phyloP scores from a whole-genome alignment of 2,888 invertebrate species.

The Leucoma salicis region DNA sequence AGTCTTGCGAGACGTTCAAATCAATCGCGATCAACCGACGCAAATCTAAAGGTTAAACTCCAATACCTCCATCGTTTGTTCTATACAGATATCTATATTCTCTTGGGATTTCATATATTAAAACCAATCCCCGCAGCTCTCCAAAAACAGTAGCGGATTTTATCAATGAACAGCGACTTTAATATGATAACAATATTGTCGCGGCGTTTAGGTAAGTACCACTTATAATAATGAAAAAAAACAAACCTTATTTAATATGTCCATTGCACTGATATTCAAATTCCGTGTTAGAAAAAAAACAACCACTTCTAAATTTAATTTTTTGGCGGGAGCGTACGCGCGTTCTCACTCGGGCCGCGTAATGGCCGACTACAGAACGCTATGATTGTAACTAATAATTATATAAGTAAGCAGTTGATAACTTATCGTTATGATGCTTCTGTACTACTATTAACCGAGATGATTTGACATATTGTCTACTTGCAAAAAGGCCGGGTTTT shows the following conservation, averaged over 20 bases:
- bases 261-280: slow-evolving; percentile 28
- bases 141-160: no score
- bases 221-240: no score
- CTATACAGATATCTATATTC: no score
- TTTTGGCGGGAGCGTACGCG: slow-evolving; percentile 33
- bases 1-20: no score
- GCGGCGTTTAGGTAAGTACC: no score
- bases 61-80: no score
- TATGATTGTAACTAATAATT: slow-evolving; percentile 31
- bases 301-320: slow-evolving; percentile 27
- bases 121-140: no score
- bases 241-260: slow-evolving; percentile 41
- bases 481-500: neutral
- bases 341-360: slow-evolving; percentile 25
- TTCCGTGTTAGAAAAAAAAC: slow-evolving; percentile 12
- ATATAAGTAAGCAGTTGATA: slow-evolving; percentile 28
- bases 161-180: no score
- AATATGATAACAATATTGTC: no score
- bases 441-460: slow-evolving; percentile 27
- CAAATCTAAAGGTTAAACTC: no score
- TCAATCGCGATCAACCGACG: no score
- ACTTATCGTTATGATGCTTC: slow-evolving; percentile 30
- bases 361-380: slow-evolving; percentile 25
- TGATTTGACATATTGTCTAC: slow-evolving; percentile 18
- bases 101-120: no score